Evolutionary conservation across 2,797 vertebrate genomes (phyloP).

Genomic region (Gymnopithys bicolor): DNA sequence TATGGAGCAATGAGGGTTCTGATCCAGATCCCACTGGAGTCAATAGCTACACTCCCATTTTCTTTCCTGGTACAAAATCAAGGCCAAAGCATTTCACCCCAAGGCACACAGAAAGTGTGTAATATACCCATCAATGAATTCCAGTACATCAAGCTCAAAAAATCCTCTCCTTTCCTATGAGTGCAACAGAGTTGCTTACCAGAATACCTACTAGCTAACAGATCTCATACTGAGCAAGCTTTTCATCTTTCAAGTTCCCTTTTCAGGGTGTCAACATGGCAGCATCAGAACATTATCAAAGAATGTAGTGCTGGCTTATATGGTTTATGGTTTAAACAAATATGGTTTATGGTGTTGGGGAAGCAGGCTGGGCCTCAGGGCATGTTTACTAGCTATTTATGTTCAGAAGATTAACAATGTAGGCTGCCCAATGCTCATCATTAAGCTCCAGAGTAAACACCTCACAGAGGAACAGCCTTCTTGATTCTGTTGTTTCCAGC

Average conservation of each 20-base stretch:
- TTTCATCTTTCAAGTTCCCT: background rate
- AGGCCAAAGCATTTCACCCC: background rate
- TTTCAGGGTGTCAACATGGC: background rate
- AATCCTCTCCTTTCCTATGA: background rate
- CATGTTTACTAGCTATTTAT: background rate
- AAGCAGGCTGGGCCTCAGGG: background rate
- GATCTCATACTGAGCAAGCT: background rate
- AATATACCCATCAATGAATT: background rate
- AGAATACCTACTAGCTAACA: background rate
- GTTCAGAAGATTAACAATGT: background rate
- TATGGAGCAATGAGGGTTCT: background rate
- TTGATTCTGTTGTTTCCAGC: background rate
- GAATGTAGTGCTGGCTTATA: background rate
- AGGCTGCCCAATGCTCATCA: background rate
- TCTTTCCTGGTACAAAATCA: background rate
- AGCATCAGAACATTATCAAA: background rate
- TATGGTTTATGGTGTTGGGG: background rate
- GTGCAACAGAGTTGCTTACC: background rate
- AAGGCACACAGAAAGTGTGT: background rate
- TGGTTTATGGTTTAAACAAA: background rate
- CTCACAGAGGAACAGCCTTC: background rate
- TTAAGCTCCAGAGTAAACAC: background rate
- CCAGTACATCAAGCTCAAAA: background rate
- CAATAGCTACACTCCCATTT: background rate
- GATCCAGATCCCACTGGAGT: background rate